phyloP scores from a whole-genome alignment of 2,113 vertebrate genomes.

The Cynopterus brachyotis region DNA sequence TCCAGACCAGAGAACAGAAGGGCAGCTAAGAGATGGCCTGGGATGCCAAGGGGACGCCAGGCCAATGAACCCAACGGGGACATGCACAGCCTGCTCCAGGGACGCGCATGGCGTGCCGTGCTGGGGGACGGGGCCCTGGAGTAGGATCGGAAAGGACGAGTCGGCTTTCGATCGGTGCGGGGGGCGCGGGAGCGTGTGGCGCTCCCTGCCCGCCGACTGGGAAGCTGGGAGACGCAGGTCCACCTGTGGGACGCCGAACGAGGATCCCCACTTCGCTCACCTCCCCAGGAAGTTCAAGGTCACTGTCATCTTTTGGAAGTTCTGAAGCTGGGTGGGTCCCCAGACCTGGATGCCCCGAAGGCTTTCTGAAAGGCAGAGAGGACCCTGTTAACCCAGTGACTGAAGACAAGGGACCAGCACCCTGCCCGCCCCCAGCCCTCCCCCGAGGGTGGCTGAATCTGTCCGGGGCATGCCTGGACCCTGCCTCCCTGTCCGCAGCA shows the following conservation, averaged over 20 bases:
- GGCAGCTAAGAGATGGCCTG: background rate
- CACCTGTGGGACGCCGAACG: accelerated
- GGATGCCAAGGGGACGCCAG: background rate
- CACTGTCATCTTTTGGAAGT: slow-evolving; percentile 82
- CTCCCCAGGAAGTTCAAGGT: slow-evolving; percentile 90
- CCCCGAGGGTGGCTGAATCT: background rate
- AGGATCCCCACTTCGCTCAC: slow-evolving; percentile 80
- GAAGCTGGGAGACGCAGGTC: background rate
- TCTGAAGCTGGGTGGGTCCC: slow-evolving; percentile 83
- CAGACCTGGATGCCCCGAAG: slow-evolving; percentile 87
- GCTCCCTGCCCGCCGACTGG: background rate
- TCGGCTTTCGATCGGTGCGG: background rate
- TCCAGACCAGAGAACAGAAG: background rate
- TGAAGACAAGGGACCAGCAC: background rate
- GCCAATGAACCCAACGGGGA: background rate
- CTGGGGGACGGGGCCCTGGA: background rate
- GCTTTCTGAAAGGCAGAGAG: slow-evolving; percentile 83
- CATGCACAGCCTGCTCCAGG: background rate
- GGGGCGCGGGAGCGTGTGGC: background rate
- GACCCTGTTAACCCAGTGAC: background rate
- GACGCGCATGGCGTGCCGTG: accelerated
- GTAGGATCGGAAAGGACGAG: background rate
- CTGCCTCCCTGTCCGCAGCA: background rate
- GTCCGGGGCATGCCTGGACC: background rate
- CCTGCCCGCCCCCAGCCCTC: background rate